These are phyloP conservation scores for Crenichthys baileyi DNA, from an alignment of 2,797 vertebrate genomes.

Conservation along the genomic window DNA sequence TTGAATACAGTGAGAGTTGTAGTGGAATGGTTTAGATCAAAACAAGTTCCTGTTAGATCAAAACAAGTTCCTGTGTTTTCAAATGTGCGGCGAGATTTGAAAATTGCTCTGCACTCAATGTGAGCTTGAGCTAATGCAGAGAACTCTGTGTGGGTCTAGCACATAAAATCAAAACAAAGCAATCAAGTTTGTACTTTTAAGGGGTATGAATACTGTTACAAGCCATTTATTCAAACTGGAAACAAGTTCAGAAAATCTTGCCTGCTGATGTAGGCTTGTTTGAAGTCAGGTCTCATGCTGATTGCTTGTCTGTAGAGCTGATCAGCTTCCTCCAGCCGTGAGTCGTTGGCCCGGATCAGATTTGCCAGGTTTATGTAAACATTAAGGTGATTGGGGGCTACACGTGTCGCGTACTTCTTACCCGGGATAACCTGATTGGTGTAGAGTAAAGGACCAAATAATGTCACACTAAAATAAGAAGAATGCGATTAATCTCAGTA, in stretches of 20 bases:
- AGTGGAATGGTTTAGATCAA: neutral
- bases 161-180: neutral
- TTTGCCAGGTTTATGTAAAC: conserved; percentile 99
- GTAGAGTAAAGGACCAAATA: neutral
- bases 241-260: conserved; percentile 48
- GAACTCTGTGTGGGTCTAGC: neutral
- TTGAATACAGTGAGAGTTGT: neutral
- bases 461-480: neutral
- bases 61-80: no score
- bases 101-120: neutral
- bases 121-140: neutral
- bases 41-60: no score
- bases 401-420: conserved; percentile 96
- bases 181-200: neutral
- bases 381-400: conserved; percentile 97
- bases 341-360: conserved; percentile 94
- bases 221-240: neutral
- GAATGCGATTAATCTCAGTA: neutral
- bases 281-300: conserved; percentile 99
- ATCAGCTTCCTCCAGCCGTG: conserved; percentile 95
- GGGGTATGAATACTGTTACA: neutral
- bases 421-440: conserved; percentile 92
- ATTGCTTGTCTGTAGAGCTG: conserved; percentile 98
- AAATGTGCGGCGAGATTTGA: neutral
- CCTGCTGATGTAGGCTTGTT: conserved; percentile 99